These are phyloP conservation scores for Caenorhabditis afra DNA, from an alignment of 2,888 invertebrate species.

Conservation along the genomic window DNA sequence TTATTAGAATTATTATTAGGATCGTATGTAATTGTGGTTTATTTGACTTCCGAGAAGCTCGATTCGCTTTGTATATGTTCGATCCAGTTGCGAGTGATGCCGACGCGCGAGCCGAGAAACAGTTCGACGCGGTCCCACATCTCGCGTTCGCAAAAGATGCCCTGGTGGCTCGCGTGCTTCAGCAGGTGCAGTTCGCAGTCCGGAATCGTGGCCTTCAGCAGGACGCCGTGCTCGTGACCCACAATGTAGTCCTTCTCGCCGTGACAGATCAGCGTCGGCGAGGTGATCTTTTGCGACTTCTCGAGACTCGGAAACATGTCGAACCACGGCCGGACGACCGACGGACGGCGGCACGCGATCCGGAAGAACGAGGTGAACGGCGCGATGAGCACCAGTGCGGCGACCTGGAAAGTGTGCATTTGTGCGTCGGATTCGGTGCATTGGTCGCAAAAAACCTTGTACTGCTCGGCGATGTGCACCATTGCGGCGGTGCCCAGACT, in stretches of 20 bases:
- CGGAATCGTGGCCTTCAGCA: conserved; percentile 49
- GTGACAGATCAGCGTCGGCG: conserved; percentile 67
- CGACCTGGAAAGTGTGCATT: conserved; percentile 28
- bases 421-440: no score
- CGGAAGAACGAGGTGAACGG: conserved; percentile 70
- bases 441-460: conserved; percentile 25
- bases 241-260: conserved; percentile 65
- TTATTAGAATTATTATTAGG: no score
- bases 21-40: no score
- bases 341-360: conserved; percentile 49
- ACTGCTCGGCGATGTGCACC: conserved; percentile 53
- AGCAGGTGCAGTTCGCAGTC: conserved; percentile 56
- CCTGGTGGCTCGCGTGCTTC: conserved; percentile 63
- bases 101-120: conserved; percentile 50
- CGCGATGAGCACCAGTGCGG: conserved; percentile 67
- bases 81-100: conserved; percentile 57
- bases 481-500: conserved; percentile 61
- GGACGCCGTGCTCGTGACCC: conserved; percentile 54
- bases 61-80: conserved; percentile 46
- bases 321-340: conserved; percentile 40
- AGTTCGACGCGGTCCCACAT: conserved; percentile 62
- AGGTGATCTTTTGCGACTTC: conserved; percentile 58
- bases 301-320: conserved; percentile 67
- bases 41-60: conserved; percentile 6
- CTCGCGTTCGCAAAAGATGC: conserved; percentile 61